phyloP scores from a whole-genome alignment of 2,113 vertebrate species.

The Pterocles gutturalis region DNA sequence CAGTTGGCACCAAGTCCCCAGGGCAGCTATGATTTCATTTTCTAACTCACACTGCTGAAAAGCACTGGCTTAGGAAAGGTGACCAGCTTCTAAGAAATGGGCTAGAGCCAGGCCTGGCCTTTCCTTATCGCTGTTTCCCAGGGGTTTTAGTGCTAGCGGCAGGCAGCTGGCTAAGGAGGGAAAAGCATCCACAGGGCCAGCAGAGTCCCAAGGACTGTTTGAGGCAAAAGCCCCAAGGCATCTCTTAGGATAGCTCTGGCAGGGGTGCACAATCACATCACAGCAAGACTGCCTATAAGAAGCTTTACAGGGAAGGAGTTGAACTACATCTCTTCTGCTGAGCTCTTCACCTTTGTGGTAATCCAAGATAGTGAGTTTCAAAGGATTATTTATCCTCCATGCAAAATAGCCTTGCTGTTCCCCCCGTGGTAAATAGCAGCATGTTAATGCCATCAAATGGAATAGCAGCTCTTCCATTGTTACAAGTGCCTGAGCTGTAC shows the following conservation, averaged over 20 bases:
- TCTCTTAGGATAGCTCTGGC: neutral
- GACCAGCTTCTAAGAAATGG: constrained; percentile 8
- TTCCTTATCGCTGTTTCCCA: neutral
- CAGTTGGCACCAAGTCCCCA: neutral
- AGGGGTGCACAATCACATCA: neutral
- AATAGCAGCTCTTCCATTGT: neutral
- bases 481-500: neutral
- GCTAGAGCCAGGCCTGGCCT: neutral
- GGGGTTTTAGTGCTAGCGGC: neutral
- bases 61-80: neutral
- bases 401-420: neutral
- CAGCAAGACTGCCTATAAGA: neutral
- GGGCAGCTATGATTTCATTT: neutral
- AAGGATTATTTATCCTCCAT: neutral
- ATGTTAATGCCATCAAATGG: neutral
- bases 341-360: neutral
- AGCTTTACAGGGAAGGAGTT: neutral
- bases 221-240: neutral
- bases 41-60: neutral
- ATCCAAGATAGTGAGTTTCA: neutral
- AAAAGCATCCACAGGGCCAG: neutral
- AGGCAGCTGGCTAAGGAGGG: neutral
- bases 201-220: neutral
- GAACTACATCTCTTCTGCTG: neutral
- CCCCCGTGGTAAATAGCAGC: neutral